A percentile compares a stretch with the other conserved stretches of the same genome.
phyloP scores from a whole-genome alignment of 2,797 vertebrate genomes.

The Centroberyx gerrardi region DNA sequence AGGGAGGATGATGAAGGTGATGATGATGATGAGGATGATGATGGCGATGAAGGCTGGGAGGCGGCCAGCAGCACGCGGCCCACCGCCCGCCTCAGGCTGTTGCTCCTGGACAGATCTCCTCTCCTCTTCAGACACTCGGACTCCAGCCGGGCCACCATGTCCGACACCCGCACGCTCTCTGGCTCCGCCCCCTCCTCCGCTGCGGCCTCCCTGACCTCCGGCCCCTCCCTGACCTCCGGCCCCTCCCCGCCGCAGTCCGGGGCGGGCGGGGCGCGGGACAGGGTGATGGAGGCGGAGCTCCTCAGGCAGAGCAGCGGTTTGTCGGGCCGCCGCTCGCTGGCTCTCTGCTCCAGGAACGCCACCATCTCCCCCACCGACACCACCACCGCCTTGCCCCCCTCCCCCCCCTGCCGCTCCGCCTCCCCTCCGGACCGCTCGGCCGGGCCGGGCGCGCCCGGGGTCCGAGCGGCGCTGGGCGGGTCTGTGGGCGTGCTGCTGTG shows the following conservation, averaged over 20 bases:
- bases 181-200: conserved; percentile 73
- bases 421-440: accelerated
- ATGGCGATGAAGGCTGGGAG: neutral
- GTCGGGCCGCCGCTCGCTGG: conserved; percentile 82
- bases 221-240: neutral
- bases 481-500: neutral
- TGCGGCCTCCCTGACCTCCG: neutral
- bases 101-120: conserved; percentile 88
- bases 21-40: neutral
- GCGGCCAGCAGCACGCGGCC: conserved; percentile 90
- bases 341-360: conserved; percentile 93
- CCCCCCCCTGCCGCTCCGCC: neutral
- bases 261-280: conserved; percentile 62
- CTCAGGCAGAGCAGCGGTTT: conserved; percentile 80
- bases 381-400: conserved; percentile 39
- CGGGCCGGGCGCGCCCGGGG: no score
- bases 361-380: conserved; percentile 97
- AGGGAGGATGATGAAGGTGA: neutral
- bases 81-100: conserved; percentile 90
- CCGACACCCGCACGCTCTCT: conserved; percentile 90
- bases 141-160: conserved; percentile 96
- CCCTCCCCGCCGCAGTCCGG: neutral
- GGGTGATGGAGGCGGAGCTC: conserved; percentile 75
- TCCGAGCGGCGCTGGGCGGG: accelerated
- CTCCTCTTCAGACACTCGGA: conserved; percentile 90